A percentile compares a stretch with the other conserved stretches of the same genome.
phyloP scores from a whole-genome alignment of 2,888 invertebrate species.

The Plusia festucae region DNA sequence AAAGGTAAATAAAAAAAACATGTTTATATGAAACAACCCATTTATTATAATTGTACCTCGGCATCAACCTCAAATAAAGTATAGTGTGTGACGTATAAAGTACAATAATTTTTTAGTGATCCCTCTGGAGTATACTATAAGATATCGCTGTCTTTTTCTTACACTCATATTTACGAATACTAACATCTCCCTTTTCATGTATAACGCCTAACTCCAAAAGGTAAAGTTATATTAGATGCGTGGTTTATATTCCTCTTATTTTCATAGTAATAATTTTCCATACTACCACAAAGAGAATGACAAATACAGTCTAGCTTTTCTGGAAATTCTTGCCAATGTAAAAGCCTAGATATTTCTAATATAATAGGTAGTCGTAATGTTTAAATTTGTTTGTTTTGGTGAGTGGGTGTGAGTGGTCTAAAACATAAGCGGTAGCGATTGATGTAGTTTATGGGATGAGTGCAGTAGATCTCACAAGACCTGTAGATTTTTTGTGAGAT shows the following conservation, averaged over 20 bases:
- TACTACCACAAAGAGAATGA: slow-evolving; percentile 18
- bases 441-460: not conserved
- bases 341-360: slow-evolving; percentile 34
- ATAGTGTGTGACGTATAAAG: not conserved
- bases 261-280: slow-evolving; percentile 23
- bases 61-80: not conserved
- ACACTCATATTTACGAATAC: not conserved
- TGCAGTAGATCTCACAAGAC: not conserved
- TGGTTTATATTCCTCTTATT: slow-evolving; percentile 20
- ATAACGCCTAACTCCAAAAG: not conserved
- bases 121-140: not conserved
- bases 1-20: not conserved
- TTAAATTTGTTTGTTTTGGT: slow-evolving; percentile 51
- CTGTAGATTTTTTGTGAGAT: too few species aligned
- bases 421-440: not conserved
- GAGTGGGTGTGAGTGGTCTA: slow-evolving; percentile 22
- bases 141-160: not conserved
- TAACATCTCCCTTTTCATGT: not conserved
- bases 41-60: not conserved
- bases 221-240: not conserved
- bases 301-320: slow-evolving; percentile 18
- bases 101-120: not conserved
- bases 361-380: slow-evolving; percentile 51
- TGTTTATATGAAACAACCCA: not conserved
- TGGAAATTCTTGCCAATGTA: slow-evolving; percentile 20